Conservation (phyloP, 23 tunicate genomes). For the Botrylloides violaceus region DNA sequence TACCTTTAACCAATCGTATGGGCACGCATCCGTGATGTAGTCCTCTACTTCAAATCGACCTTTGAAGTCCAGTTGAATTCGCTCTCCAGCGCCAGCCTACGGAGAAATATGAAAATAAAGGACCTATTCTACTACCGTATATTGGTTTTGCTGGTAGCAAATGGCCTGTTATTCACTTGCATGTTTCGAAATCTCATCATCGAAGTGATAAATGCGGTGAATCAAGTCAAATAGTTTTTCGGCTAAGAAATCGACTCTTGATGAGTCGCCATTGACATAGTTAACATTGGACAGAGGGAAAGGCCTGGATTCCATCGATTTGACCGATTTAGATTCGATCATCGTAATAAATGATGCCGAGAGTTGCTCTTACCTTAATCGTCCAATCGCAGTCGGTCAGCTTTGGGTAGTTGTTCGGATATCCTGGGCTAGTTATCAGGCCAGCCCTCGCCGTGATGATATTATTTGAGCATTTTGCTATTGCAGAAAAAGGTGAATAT, state of each 20-base stretch:
- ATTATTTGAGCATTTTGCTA: slow-evolving; percentile 13
- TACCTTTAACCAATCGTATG: slow-evolving; percentile 70
- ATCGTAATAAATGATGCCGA: too few relatives aligned
- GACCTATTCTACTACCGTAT: too few relatives aligned
- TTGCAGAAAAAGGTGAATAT: background rate
- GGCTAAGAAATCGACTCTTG: too few relatives aligned
- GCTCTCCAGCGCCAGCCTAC: slow-evolving; percentile 38
- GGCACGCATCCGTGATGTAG: slow-evolving; percentile 42
- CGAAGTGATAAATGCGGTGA: too few relatives aligned
- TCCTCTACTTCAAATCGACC: slow-evolving; percentile 38
- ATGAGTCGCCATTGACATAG: too few relatives aligned
- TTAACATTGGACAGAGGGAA: too few relatives aligned
- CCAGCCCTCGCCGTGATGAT: slow-evolving; percentile 8
- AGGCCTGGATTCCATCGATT: too few relatives aligned
- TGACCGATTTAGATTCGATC: too few relatives aligned
- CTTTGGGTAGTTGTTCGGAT: slow-evolving; percentile 53
- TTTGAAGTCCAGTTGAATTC: slow-evolving; percentile 28
- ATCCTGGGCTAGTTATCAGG: slow-evolving; percentile 43
- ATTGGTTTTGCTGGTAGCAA: too few relatives aligned
- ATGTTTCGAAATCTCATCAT: too few relatives aligned
- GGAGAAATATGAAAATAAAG: background rate
- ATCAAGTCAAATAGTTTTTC: too few relatives aligned
- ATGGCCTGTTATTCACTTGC: too few relatives aligned
- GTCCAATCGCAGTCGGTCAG: slow-evolving; percentile 78
- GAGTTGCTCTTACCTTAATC: slow-evolving; percentile 61